phyloP scores from a whole-genome alignment of 2,113 vertebrate genomes.

The Seriola dumerili region DNA sequence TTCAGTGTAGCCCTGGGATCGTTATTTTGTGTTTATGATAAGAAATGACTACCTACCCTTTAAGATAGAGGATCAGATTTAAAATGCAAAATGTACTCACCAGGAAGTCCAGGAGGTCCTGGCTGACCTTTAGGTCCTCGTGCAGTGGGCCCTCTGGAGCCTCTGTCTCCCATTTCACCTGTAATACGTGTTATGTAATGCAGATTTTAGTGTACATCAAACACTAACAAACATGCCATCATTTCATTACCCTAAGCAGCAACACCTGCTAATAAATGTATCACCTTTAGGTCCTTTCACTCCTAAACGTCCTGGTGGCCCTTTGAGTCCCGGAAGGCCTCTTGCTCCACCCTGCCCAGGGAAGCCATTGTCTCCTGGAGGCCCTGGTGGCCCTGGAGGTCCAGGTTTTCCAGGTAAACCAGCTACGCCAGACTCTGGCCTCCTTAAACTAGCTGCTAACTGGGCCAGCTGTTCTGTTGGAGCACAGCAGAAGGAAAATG shows the following conservation, averaged over 20 bases:
- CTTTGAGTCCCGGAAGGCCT: conserved; percentile 96
- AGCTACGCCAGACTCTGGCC: conserved; percentile 92
- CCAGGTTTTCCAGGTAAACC: conserved; percentile 95
- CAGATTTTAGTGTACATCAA: background rate
- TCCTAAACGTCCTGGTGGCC: conserved; percentile 90
- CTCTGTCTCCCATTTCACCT: conserved; percentile 97
- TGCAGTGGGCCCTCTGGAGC: conserved; percentile 90
- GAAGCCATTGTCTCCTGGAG: conserved; percentile 93
- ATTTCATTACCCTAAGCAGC: background rate
- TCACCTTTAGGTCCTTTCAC: conserved; percentile 95
- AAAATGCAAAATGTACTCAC: conserved; percentile 76
- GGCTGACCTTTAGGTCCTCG: conserved; percentile 93
- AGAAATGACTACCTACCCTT: background rate
- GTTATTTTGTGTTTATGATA: no score
- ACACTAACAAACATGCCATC: background rate
- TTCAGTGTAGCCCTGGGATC: background rate
- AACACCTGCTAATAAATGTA: conserved; percentile 5
- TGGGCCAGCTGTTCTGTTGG: conserved; percentile 93
- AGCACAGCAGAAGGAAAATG: conserved; percentile 28
- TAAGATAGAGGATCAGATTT: background rate
- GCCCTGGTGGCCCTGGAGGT: conserved; percentile 89
- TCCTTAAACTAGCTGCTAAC: conserved; percentile 94
- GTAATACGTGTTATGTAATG: conserved; percentile 22
- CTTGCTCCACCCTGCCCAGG: conserved; percentile 92
- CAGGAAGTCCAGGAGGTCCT: conserved; percentile 92